phyloP scores from a whole-genome alignment of 1,140 invertebrate genomes.

The Armadillidium nasatum region DNA sequence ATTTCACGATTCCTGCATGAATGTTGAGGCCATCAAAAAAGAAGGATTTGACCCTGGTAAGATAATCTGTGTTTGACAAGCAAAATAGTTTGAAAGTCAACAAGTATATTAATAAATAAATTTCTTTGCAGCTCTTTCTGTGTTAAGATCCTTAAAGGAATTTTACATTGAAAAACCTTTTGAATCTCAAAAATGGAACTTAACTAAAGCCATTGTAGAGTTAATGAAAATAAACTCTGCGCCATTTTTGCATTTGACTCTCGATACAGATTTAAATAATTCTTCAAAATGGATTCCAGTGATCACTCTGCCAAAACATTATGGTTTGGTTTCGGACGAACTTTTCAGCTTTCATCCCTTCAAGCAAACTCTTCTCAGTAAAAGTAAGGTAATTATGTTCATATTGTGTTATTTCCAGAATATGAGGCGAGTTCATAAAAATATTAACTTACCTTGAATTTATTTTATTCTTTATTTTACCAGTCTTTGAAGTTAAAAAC shows the following conservation, averaged over 20 bases:
- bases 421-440: too few relatives aligned
- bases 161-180: constrained; percentile 32
- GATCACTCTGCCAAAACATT: constrained; percentile 18
- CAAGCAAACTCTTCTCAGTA: too few relatives aligned
- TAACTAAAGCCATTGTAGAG: constrained; percentile 32
- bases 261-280: constrained; percentile 23
- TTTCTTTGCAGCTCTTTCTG: constrained; percentile 1
- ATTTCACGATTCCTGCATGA: constrained; percentile 24
- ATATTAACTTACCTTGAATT: too few relatives aligned
- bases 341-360: background rate
- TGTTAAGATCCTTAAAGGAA: constrained; percentile 17
- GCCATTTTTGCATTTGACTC: constrained; percentile 24
- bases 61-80: background rate
- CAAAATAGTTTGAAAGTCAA: too few relatives aligned
- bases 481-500: too few relatives aligned
- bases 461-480: too few relatives aligned
- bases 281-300: constrained; percentile 7
- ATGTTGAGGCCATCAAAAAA: background rate
- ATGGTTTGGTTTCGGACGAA: background rate
- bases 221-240: constrained; percentile 28
- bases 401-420: too few relatives aligned
- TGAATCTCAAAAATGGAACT: constrained; percentile 22
- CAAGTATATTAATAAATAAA: too few relatives aligned
- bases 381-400: too few relatives aligned
- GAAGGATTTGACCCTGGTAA: constrained; percentile 20